Base-by-base conservation (phyloP, 2,797 vertebrate genomes). In the Mastacembelus armatus region DNA sequence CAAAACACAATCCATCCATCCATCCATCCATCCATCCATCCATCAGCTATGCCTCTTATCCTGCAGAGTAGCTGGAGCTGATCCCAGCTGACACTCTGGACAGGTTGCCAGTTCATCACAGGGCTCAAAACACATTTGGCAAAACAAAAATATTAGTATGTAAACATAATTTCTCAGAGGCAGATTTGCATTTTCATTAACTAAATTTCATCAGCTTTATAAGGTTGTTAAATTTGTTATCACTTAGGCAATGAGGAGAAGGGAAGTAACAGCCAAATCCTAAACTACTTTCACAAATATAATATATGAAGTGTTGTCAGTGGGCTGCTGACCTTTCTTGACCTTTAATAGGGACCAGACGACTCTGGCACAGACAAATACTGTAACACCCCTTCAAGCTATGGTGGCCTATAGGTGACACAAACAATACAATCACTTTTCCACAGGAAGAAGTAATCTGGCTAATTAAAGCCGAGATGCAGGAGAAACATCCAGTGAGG, bases 401-500 rank as follows among this genome's bases (percentile, higher is more conserved):
- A 83, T 36, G 47, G 71, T 51, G 71, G 74, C 76, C 72, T 24
- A 78, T 5, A 68, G 61, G 75, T 70, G 81, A 74, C 82, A 82
- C 44, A 83, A 84, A 85, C 79, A 80, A 70, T 77, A 85, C 52
- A 77, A 60, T 81, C 80, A 78, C 75, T 73, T 74, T 69, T 49
- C 50, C 44, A 66, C 72, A 72, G 43, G 39, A 39, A 70, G 64
- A 66, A 85, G 78, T 81, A 81, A 84, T 88, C 83, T 66, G 68
- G 80, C 78, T 87, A 88, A 89, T 89, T 89, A 88, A 73, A 85
- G 75, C 66, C 3, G 65, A 78, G 74, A 77, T 74, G 32, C 75
- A 66, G 52, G 60, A 85, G 77, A 52, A 80, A 48, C 26, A 29
- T 82, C 61, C 74, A 66, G 55, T 0, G 60, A 77, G 67, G 78